Conservation (phyloP, 2,797 vertebrate genomes). For the Corythornis leucogaster region DNA sequence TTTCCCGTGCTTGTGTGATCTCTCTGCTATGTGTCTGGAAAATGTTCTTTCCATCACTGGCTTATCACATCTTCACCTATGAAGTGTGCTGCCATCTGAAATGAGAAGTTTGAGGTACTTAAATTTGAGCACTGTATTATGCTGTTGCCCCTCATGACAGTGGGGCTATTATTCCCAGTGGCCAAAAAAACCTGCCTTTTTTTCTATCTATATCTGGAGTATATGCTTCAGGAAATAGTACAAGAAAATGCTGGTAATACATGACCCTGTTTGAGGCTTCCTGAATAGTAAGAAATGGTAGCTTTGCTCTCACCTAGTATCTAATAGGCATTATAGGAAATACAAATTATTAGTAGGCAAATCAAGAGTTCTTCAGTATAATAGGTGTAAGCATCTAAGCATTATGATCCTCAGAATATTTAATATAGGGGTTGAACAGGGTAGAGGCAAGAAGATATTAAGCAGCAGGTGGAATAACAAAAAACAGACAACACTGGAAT, state of each 20-base stretch:
- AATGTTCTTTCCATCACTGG: background rate
- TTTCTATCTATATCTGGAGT: background rate
- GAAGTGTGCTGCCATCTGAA: background rate
- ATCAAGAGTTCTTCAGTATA: background rate
- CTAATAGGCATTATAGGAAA: background rate
- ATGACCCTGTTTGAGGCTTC: background rate
- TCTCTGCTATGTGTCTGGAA: background rate
- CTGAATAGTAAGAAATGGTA: background rate
- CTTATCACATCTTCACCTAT: background rate
- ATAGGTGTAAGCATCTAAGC: background rate
- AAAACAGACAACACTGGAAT: background rate
- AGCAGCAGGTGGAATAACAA: background rate
- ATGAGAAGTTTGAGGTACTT: background rate
- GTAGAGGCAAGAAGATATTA: background rate
- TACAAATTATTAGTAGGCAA: background rate
- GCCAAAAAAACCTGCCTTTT: background rate
- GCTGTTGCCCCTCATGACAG: background rate
- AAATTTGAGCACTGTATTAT: background rate
- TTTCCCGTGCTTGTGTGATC: background rate
- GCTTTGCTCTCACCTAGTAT: background rate
- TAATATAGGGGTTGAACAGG: background rate
- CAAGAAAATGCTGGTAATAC: background rate
- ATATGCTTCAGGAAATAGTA: background rate
- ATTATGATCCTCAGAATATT: background rate
- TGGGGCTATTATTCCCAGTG: background rate